These are phyloP conservation scores for Rugalucina vietnamica DNA, from an alignment of 2,888 invertebrate species.

Conservation along the genomic window DNA sequence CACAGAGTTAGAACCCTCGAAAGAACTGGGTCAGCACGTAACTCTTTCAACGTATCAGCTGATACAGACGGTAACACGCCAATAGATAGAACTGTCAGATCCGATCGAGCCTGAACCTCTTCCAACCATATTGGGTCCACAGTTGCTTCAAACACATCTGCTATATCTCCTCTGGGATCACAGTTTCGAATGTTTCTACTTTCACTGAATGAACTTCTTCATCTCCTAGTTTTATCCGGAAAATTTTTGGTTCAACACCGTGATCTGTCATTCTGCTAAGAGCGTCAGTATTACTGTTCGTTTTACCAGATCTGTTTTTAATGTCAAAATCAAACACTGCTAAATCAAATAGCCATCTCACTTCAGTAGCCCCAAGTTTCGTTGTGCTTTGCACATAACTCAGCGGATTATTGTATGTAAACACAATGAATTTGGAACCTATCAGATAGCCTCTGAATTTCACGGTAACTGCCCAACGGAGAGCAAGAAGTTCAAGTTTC, in stretches of 20 bases:
- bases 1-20: not conserved
- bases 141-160: not conserved
- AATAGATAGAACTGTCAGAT: not conserved
- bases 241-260: not conserved
- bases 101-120: not conserved
- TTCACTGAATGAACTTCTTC: not conserved
- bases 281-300: slow-evolving; percentile 56
- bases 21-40: not conserved
- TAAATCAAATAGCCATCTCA: slow-evolving; percentile 56
- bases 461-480: slow-evolving; percentile 62
- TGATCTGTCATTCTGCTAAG: slow-evolving; percentile 29
- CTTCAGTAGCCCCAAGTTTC: slow-evolving; percentile 62
- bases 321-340: slow-evolving; percentile 57
- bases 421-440: slow-evolving; percentile 43
- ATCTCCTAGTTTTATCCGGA: not conserved
- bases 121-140: not conserved
- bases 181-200: not conserved
- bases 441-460: slow-evolving; percentile 54
- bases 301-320: slow-evolving; percentile 50
- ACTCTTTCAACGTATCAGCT: not conserved
- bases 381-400: slow-evolving; percentile 47
- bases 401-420: slow-evolving; percentile 54
- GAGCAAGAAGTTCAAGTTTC: slow-evolving; percentile 59
- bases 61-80: not conserved
- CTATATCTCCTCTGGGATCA: not conserved